These are phyloP conservation scores for Thunnus thynnus DNA, from an alignment of 2,113 vertebrate genomes.

Conservation along the genomic window DNA sequence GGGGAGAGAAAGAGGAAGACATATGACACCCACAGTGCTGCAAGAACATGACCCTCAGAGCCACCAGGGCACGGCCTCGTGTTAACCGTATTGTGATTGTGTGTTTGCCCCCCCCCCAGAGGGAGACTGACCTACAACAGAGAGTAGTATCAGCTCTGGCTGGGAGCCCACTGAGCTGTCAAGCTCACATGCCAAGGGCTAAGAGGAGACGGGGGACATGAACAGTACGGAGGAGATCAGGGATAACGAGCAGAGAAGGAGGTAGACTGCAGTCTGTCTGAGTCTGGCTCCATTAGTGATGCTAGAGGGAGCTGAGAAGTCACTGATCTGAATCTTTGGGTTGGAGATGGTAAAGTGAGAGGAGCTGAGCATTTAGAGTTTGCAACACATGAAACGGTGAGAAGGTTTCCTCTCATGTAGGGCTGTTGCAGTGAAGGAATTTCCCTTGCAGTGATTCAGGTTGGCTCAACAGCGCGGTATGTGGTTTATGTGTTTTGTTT, in stretches of 20 bases:
- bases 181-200: constrained; percentile 36
- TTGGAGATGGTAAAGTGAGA: neutral
- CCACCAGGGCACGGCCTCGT: constrained; percentile 47
- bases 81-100: constrained; percentile 57
- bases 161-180: constrained; percentile 63
- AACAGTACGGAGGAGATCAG: constrained; percentile 42
- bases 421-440: no score
- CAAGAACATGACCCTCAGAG: constrained; percentile 34
- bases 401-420: neutral
- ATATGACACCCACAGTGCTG: constrained; percentile 4
- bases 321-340: constrained; percentile 24
- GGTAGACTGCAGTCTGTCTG: constrained; percentile 41
- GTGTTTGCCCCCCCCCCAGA: constrained; percentile 36
- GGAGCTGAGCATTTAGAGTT: neutral
- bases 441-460: no score
- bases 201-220: constrained; percentile 52
- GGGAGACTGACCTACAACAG: constrained; percentile 58
- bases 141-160: constrained; percentile 60
- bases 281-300: constrained; percentile 33
- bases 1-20: neutral
- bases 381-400: neutral
- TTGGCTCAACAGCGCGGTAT: no score
- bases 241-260: constrained; percentile 61
- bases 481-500: no score
- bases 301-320: constrained; percentile 23